Evolutionary conservation across 30 jellyfish, hydroid and myxozoan species (phyloP).

Genomic region (Pelagia noctiluca): DNA sequence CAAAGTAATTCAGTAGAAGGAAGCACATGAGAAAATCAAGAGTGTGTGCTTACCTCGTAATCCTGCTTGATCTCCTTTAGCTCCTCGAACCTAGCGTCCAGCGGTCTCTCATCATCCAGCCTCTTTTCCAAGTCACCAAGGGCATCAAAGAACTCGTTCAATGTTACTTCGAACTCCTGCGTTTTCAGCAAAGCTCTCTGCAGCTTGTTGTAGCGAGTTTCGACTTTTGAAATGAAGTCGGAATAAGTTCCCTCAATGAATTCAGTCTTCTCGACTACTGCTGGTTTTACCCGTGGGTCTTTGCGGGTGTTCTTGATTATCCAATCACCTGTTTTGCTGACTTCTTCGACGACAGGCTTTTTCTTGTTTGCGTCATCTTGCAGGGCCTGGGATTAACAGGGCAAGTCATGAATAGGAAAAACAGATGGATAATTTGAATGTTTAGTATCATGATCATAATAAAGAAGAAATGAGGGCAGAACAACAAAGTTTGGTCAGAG

Average conservation of each 20-base stretch:
- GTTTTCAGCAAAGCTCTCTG: slow-evolving; percentile 79
- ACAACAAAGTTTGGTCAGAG: no score
- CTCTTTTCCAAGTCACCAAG: slow-evolving; percentile 77
- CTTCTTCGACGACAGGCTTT: slow-evolving; percentile 72
- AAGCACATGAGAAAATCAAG: background rate
- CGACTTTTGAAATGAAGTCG: slow-evolving; percentile 66
- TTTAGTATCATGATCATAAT: no score
- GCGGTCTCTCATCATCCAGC: slow-evolving; percentile 69
- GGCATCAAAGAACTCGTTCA: slow-evolving; percentile 64
- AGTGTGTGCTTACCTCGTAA: slow-evolving; percentile 77
- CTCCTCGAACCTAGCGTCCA: slow-evolving; percentile 77
- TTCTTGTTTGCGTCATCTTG: slow-evolving; percentile 76
- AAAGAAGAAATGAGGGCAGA: no score
- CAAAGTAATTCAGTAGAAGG: no score
- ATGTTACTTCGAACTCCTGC: slow-evolving; percentile 83
- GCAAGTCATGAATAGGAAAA: no score
- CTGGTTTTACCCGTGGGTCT: slow-evolving; percentile 72
- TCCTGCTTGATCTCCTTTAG: slow-evolving; percentile 70
- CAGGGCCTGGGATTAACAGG: no score
- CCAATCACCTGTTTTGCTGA: slow-evolving; percentile 84
- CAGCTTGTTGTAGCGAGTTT: slow-evolving; percentile 76
- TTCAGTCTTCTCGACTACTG: slow-evolving; percentile 69
- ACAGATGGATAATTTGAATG: no score
- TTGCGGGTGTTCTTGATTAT: slow-evolving; percentile 46
- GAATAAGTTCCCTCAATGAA: slow-evolving; percentile 61